Conservation (phyloP, 1,140 invertebrate genomes). For the Protaetia brevitarsis region DNA sequence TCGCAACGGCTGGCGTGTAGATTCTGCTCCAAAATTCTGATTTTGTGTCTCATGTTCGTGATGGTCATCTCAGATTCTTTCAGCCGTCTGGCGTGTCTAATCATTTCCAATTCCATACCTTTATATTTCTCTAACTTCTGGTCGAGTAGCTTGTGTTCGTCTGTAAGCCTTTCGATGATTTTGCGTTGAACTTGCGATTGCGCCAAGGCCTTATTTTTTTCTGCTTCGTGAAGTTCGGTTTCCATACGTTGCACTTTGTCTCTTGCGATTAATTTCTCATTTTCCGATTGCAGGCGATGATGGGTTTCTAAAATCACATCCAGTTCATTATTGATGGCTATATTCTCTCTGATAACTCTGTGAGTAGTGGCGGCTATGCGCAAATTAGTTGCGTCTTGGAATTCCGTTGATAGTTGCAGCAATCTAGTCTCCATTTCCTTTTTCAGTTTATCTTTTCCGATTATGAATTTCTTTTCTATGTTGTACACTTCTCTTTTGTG, state of each 20-base stretch:
- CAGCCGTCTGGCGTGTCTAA: slow-evolving; percentile 42
- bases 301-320: slow-evolving; percentile 62
- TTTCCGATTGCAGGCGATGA: slow-evolving; percentile 53
- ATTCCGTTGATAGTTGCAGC: slow-evolving; percentile 75
- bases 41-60: slow-evolving; percentile 50
- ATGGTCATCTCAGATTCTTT: slow-evolving; percentile 37
- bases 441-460: slow-evolving; percentile 79
- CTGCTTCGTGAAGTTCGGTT: slow-evolving; percentile 48
- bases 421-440: slow-evolving; percentile 81
- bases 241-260: slow-evolving; percentile 47
- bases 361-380: slow-evolving; percentile 85
- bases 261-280: slow-evolving; percentile 49
- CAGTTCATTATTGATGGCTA: slow-evolving; percentile 74
- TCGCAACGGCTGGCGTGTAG: slow-evolving; percentile 52
- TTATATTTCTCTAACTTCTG: slow-evolving; percentile 54
- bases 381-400: slow-evolving; percentile 78
- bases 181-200: slow-evolving; percentile 49
- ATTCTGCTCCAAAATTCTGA: slow-evolving; percentile 55
- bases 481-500: slow-evolving; percentile 75
- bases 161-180: slow-evolving; percentile 47
- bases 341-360: slow-evolving; percentile 76
- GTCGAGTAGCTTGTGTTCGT: slow-evolving; percentile 52
- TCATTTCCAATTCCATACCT: slow-evolving; percentile 52
- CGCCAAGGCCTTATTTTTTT: slow-evolving; percentile 50
- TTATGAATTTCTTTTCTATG: slow-evolving; percentile 76